phyloP scores from a whole-genome alignment of 2,113 vertebrate genomes.

The Vidua chalybeata region DNA sequence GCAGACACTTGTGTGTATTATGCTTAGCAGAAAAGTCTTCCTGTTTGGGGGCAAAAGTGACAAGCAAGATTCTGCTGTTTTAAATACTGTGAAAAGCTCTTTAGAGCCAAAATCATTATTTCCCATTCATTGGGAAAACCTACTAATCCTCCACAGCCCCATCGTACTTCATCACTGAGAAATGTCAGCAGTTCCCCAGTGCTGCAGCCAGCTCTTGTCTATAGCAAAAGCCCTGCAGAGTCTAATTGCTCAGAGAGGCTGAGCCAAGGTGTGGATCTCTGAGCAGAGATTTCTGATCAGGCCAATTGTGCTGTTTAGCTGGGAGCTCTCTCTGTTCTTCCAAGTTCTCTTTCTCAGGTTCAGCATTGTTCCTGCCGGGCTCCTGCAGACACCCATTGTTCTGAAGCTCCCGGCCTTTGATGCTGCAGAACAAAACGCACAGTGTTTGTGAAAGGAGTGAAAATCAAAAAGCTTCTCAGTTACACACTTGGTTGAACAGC shows the following conservation, averaged over 20 bases:
- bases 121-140: background rate
- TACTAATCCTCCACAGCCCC: background rate
- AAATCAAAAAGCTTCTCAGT: conserved; percentile 31
- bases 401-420: conserved; percentile 30
- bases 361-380: conserved; percentile 33
- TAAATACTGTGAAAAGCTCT: background rate
- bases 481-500: conserved; percentile 34
- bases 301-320: conserved; percentile 28
- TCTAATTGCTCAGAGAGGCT: background rate
- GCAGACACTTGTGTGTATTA: background rate
- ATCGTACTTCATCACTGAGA: background rate
- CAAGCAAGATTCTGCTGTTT: background rate
- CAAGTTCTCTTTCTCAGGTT: conserved; percentile 5
- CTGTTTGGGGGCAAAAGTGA: background rate
- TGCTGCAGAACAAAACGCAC: conserved; percentile 48
- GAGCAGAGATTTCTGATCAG: conserved; percentile 8
- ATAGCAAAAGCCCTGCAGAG: background rate
- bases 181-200: background rate
- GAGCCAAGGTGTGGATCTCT: background rate
- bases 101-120: background rate
- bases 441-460: conserved; percentile 46
- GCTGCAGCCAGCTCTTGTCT: background rate
- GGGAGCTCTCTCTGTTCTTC: conserved; percentile 59
- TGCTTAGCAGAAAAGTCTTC: background rate
- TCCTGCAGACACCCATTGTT: conserved; percentile 41